Evolutionary conservation across 1,140 invertebrate genomes (phyloP).

Genomic region (Gonioctena quinquepunctata): DNA sequence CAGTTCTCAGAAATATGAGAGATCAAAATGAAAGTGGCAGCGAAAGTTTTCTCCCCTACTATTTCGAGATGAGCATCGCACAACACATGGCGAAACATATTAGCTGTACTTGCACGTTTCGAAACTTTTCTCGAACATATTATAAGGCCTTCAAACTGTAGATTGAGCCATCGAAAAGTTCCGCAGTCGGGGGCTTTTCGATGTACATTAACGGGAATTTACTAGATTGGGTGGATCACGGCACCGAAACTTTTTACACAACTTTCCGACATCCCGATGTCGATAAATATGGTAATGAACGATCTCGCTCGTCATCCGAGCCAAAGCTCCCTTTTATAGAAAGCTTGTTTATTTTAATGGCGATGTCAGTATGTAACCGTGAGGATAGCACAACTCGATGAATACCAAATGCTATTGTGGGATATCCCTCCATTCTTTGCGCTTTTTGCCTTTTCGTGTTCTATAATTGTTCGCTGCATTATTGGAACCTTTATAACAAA

Average conservation of each 20-base stretch:
- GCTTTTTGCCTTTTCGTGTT: neutral
- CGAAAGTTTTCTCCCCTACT: neutral
- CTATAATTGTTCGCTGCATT: neutral
- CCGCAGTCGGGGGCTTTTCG: constrained; percentile 29
- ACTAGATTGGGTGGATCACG: constrained; percentile 42
- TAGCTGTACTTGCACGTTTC: constrained; percentile 32
- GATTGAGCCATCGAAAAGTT: constrained; percentile 46
- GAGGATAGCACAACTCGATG: constrained; percentile 8
- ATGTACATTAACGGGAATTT: constrained; percentile 43
- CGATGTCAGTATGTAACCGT: neutral
- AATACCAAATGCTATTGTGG: constrained; percentile 5
- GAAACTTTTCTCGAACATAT: constrained; percentile 36
- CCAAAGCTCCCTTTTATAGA: constrained; percentile 14
- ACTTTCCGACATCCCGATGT: constrained; percentile 27
- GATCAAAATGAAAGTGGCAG: constrained; percentile 15
- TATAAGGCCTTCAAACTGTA: constrained; percentile 41
- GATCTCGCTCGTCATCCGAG: constrained; percentile 10
- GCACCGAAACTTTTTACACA: constrained; percentile 34
- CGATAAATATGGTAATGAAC: constrained; percentile 49
- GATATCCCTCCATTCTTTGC: neutral
- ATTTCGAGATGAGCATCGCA: constrained; percentile 7
- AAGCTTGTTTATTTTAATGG: constrained; percentile 28
- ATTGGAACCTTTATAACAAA: neutral
- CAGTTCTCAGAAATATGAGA: constrained; percentile 12
- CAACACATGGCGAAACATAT: constrained; percentile 35